phyloP scores from a whole-genome alignment of 53 echinoderm and acorn worm species.

The Holothuria scabra region DNA sequence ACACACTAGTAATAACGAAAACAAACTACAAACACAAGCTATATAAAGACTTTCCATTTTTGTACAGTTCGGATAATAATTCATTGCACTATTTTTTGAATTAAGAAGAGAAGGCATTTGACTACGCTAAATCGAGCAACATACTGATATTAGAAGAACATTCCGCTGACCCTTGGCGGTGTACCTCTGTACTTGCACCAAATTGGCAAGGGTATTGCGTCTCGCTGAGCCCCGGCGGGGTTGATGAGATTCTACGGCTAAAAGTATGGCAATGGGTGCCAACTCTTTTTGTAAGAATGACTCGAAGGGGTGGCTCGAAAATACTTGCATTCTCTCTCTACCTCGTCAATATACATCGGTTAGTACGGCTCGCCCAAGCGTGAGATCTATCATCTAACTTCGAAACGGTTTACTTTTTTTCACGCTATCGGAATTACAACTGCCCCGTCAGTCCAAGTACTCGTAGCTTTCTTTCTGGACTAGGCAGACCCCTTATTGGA shows the following conservation, averaged over 20 bases:
- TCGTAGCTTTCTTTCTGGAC: too few relatives aligned
- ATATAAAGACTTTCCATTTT: constrained; percentile 47
- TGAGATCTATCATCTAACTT: constrained; percentile 12
- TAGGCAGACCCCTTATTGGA: too few relatives aligned
- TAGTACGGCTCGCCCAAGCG: constrained; percentile 5
- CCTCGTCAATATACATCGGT: neutral
- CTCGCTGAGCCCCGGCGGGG: too few relatives aligned
- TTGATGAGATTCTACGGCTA: too few relatives aligned
- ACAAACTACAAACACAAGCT: constrained; percentile 42
- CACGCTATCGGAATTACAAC: too few relatives aligned
- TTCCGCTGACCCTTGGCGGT: too few relatives aligned
- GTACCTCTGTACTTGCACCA: too few relatives aligned
- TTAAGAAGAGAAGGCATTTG: too few relatives aligned
- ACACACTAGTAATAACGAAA: constrained; percentile 37
- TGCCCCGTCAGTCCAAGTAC: too few relatives aligned
- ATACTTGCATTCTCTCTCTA: constrained; percentile 25
- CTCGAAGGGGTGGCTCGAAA: neutral
- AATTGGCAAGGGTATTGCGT: too few relatives aligned
- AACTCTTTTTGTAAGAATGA: neutral
- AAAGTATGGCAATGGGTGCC: neutral
- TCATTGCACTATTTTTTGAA: constrained; percentile 26
- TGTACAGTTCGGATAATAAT: constrained; percentile 43
- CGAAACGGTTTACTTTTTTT: neutral
- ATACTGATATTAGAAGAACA: too few relatives aligned
- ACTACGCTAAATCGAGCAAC: too few relatives aligned